Conservation (phyloP, 2,113 vertebrate species). For the Cichladusa arquata region DNA sequence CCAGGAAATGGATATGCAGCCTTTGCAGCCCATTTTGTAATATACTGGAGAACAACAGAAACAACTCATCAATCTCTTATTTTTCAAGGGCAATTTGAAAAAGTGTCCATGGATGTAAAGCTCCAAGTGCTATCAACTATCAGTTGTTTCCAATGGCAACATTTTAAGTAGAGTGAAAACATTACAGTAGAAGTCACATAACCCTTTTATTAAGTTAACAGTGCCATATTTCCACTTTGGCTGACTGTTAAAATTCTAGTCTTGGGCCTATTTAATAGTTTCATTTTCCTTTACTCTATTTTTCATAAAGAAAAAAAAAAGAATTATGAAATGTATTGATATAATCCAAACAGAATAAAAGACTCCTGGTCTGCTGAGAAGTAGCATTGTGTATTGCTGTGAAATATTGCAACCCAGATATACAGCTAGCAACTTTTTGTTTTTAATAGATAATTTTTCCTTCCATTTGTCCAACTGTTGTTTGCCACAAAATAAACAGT, state of each 20-base stretch:
- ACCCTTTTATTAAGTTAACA: background rate
- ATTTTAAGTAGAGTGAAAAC: background rate
- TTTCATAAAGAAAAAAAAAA: background rate
- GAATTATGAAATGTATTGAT: background rate
- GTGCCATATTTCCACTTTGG: background rate
- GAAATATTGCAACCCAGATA: background rate
- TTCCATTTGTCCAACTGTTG: background rate
- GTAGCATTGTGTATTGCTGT: background rate
- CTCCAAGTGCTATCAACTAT: background rate
- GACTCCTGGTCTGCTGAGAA: background rate
- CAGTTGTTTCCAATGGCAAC: background rate
- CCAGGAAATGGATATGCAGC: background rate
- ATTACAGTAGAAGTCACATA: background rate
- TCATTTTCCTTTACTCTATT: background rate
- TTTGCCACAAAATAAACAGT: background rate
- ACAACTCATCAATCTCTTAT: background rate
- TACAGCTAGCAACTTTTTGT: background rate
- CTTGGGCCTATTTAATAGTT: background rate
- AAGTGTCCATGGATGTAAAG: background rate
- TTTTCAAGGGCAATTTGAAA: background rate
- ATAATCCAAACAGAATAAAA: background rate
- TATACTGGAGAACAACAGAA: background rate
- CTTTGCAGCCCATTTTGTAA: background rate
- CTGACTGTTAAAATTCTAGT: background rate
- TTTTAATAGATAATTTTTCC: background rate